Evolutionary conservation across 2,888 invertebrate genomes (phyloP).

Genomic region (Agrotis clavis): DNA sequence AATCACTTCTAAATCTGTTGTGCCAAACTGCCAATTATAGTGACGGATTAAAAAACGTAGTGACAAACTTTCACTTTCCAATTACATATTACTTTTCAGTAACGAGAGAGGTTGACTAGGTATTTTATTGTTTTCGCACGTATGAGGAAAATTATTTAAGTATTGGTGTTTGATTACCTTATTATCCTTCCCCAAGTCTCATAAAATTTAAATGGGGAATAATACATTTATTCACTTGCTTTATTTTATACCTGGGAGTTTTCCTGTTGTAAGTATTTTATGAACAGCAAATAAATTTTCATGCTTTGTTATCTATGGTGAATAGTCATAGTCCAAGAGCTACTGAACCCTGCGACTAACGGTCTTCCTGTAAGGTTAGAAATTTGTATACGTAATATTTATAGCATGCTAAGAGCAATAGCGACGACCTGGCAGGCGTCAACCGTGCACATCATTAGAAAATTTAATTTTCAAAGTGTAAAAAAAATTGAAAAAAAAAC

Average conservation of each 20-base stretch:
- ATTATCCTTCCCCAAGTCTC: slow-evolving; percentile 27
- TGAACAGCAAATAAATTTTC: not conserved
- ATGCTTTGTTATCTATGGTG: not conserved
- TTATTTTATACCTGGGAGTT: slow-evolving; percentile 12
- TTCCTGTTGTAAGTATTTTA: slow-evolving; percentile 23
- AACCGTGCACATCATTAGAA: too few species aligned
- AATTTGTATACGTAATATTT: too few species aligned
- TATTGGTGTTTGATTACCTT: not conserved
- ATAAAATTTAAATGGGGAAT: slow-evolving; percentile 22
- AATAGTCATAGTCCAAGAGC: not conserved
- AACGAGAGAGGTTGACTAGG: not conserved
- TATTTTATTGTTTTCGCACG: slow-evolving; percentile 11
- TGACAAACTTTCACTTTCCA: not conserved
- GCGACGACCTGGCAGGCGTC: too few species aligned
- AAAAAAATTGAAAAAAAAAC: too few species aligned
- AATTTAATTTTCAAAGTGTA: too few species aligned
- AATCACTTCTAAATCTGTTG: not conserved
- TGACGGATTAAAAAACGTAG: not conserved
- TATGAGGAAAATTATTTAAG: slow-evolving; percentile 15
- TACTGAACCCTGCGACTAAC: too few species aligned
- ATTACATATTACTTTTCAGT: not conserved
- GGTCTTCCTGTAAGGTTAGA: too few species aligned
- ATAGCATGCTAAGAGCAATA: too few species aligned
- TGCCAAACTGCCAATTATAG: not conserved
- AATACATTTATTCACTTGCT: slow-evolving; percentile 3